These are phyloP conservation scores for Colaptes auratus DNA, from an alignment of 2,113 vertebrate genomes.

Conservation along the genomic window DNA sequence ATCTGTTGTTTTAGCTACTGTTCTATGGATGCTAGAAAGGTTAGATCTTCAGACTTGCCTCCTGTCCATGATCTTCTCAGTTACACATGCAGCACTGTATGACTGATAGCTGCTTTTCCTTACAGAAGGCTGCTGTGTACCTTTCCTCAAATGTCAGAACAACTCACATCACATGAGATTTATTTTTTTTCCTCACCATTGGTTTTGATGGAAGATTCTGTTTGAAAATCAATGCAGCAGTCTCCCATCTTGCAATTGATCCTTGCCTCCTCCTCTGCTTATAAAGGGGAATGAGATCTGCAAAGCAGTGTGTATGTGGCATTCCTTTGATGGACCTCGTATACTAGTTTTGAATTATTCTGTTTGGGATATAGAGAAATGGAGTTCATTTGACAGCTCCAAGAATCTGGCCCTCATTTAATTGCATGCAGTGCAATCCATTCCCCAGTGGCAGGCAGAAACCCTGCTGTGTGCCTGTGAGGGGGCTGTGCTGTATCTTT, in stretches of 20 bases:
- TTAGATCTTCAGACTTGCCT: neutral
- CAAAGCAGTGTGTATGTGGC: neutral
- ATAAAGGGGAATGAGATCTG: constrained; percentile 4
- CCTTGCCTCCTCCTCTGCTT: neutral
- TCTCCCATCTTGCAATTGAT: constrained; percentile 37
- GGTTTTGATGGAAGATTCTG: constrained; percentile 57
- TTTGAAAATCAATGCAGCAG: constrained; percentile 49
- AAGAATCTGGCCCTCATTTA: constrained; percentile 18
- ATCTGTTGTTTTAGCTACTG: neutral
- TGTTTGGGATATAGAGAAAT: constrained; percentile 27
- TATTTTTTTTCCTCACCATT: neutral
- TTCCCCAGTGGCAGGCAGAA: neutral
- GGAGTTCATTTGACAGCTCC: constrained; percentile 20
- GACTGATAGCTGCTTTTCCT: neutral
- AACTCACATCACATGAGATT: neutral
- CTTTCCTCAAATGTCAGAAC: neutral
- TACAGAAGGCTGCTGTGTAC: neutral
- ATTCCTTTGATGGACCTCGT: constrained; percentile 10
- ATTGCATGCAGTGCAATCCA: neutral
- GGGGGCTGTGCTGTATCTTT: neutral
- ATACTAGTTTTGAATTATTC: constrained; percentile 52
- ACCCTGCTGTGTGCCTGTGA: accelerated
- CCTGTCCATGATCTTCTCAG: neutral
- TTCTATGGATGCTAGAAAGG: neutral
- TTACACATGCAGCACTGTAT: neutral